Evolutionary conservation across 2,888 invertebrate genomes (phyloP).

Genomic region (Idaea straminata): DNA sequence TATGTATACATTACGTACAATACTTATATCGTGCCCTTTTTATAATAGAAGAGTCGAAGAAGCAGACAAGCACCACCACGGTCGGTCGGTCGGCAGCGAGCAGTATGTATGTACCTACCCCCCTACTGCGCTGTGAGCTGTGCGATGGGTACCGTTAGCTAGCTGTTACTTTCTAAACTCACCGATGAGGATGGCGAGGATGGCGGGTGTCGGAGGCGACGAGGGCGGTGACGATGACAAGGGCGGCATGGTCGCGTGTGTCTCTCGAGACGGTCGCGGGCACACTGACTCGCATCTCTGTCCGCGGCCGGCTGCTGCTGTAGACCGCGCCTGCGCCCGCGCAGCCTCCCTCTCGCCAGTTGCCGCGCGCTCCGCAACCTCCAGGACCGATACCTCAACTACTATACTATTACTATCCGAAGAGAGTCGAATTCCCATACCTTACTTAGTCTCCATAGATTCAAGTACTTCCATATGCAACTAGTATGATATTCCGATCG

Average conservation of each 20-base stretch:
- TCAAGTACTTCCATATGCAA: too few relatives aligned
- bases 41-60: neutral
- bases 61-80: neutral
- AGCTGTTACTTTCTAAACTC: conserved; percentile 11
- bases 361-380: too few relatives aligned
- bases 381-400: too few relatives aligned
- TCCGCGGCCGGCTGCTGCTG: neutral
- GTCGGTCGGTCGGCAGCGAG: neutral
- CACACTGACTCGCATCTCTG: conserved; percentile 17
- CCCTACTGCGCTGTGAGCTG: neutral
- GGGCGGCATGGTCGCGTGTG: conserved; percentile 10
- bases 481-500: too few relatives aligned
- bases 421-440: too few relatives aligned
- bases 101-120: neutral
- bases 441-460: too few relatives aligned
- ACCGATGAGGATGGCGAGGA: conserved; percentile 12
- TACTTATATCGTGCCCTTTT: neutral
- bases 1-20: neutral
- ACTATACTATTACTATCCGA: too few relatives aligned
- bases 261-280: conserved; percentile 31
- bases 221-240: too few relatives aligned
- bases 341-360: too few relatives aligned
- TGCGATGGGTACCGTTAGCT: neutral
- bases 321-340: too few relatives aligned
- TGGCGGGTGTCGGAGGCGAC: neutral